Base-by-base conservation (phyloP, 2,113 vertebrate species). In the Ardeotis arabs region DNA sequence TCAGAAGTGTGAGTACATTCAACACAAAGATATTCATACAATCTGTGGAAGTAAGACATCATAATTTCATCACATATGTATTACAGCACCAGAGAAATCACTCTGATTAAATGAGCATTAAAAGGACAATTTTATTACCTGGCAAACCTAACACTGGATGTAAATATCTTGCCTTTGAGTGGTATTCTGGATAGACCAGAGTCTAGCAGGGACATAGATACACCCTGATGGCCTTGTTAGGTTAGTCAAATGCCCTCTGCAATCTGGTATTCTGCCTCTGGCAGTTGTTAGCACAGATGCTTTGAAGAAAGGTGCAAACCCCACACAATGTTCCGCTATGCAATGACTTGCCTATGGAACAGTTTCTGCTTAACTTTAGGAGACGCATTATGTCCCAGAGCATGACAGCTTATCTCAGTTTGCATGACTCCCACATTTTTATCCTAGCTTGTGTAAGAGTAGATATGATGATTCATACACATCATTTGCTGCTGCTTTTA, bases 401-500 rank as follows among this genome's bases (percentile, higher is more conserved):
- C 64, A 68, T 64, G 88, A 92, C 15, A 27, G 50, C 59, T 89
- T 89, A 70, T 64, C 23, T 6, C 79, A 94, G 90, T 39, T 94
- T 94, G 52, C 67, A 29, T 60, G 72, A 78, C 63, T 91, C 67
- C 91, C 76, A 85, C 67, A n/a, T 76, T 94, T 96, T 89, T 83
- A 53, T 94, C 75, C 68, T 52, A 45, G 52, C 44, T 96, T 92
- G 79, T 77, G 0, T 78, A 94, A 92, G 56, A 75, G 72, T 74
- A 89, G 83, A 84, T 49, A 31, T 60, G 60, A 63, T 95, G 95
- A 96, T 93, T 97, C 95, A 96, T 53, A 15, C 35, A 64, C 12
- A 28, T 70, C 37, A 85, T 93, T 95, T 94, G 83, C 39, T 90
- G 56, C 68, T 41, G 52, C 83, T 95, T 94, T 96, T 96, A 93